phyloP scores from a whole-genome alignment of 2,797 vertebrate genomes.

The Sciurus carolinensis region DNA sequence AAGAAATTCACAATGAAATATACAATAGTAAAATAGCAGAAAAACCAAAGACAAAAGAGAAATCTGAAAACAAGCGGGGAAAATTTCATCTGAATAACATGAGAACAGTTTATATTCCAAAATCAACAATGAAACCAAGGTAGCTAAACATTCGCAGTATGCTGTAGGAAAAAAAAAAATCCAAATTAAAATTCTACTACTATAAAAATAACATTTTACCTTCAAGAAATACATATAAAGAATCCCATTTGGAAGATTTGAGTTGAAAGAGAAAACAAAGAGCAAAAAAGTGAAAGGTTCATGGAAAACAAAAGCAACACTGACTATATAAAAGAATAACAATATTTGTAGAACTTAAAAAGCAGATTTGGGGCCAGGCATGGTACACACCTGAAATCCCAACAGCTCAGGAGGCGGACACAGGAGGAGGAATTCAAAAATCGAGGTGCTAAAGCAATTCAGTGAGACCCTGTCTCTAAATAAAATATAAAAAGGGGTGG shows the following conservation, averaged over 20 bases:
- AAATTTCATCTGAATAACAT: background rate
- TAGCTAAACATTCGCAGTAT: background rate
- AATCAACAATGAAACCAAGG: slow-evolving; percentile 28
- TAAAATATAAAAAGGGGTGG: too few relatives aligned
- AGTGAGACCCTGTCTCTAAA: too few relatives aligned
- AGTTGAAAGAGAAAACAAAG: background rate
- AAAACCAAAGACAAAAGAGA: background rate
- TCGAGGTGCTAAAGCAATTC: too few relatives aligned
- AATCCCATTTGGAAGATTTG: background rate
- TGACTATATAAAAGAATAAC: background rate
- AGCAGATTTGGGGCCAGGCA: background rate
- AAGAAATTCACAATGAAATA: slow-evolving; percentile 39
- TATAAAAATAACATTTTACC: too few relatives aligned
- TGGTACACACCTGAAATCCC: too few relatives aligned
- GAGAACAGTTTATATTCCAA: slow-evolving; percentile 47
- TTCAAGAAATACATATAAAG: background rate
- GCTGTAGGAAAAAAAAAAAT: background rate
- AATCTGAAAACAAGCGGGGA: slow-evolving; percentile 41
- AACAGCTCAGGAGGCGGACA: too few relatives aligned
- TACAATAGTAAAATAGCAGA: background rate
- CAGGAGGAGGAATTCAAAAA: too few relatives aligned
- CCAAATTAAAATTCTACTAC: slow-evolving; percentile 2
- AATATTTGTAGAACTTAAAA: background rate
- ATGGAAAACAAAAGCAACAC: background rate
- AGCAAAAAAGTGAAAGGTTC: background rate